Evolutionary conservation across 2,797 vertebrate genomes (phyloP), one percentile per base, ranked within the genome.

Genomic region (Heliangelus exortis): DNA sequence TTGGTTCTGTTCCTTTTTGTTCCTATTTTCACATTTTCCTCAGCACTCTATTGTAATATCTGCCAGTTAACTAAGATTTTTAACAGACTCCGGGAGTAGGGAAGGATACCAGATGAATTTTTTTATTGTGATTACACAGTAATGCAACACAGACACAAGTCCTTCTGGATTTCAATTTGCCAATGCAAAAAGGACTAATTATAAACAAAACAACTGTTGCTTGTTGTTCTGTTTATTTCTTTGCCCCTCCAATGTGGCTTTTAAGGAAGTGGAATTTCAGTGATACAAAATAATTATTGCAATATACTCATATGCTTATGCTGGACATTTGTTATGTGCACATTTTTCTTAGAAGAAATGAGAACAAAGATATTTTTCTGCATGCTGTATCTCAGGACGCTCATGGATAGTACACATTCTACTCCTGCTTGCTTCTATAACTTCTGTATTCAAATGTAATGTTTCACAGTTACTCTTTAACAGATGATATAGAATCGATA

Each of bases 1-100:
- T 81, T 54, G 29, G 4, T 5, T 86, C 51, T 75, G 81, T 62
- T 78, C n/a, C 43, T 81, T 88, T 61, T 45, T 28, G 33, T 10
- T 41, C 13, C 39, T 81, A 20, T 87, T 82, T 89, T 59, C 67
- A 69, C 31, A 69, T 7, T 55, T 31, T 77, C 31, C 69, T 54
- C 15, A 50, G 19, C 3, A 0, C 7, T 61, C 61, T 45, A 1
- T 53, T 0, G 0, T 80, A 62, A 1, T 66, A 87, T 23, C 39
- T 85, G 57, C 88, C 34, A 62, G 33, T 47, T 47, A 84, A 89
- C 39, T 69, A 55, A 48, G 63, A 28, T 54, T 54, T 54, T 72
- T 33, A 58, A 67, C 39, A 87, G 34, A 59, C 47, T n/a, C 61
- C 36, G 34, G 11, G 39, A 5, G 19, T 39, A 36, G 22, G 5